Conservation (phyloP, 2,888 invertebrate species). For the Mellilla xanthometata region DNA sequence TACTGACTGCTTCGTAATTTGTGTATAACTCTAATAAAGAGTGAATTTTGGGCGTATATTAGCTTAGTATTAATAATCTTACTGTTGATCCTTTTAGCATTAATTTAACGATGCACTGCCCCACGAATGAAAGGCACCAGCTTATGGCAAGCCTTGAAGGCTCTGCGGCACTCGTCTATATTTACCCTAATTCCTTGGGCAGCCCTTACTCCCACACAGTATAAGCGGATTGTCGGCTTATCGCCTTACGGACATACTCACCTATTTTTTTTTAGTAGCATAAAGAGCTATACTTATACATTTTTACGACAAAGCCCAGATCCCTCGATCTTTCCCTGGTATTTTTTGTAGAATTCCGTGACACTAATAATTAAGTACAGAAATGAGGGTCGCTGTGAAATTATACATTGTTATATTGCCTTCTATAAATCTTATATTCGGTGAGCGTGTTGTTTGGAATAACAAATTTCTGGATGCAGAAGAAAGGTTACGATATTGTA, state of each 20-base stretch:
- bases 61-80: no score
- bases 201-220: slow-evolving; percentile 55
- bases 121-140: slow-evolving; percentile 22
- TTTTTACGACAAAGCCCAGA: slow-evolving; percentile 67
- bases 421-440: slow-evolving; percentile 76
- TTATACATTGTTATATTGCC: slow-evolving; percentile 75
- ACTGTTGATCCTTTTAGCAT: no score
- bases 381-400: slow-evolving; percentile 69
- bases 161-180: slow-evolving; percentile 65
- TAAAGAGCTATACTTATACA: slow-evolving; percentile 56
- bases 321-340: slow-evolving; percentile 69
- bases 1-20: slow-evolving; percentile 3
- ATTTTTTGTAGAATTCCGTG: slow-evolving; percentile 78
- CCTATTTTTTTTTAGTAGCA: slow-evolving; percentile 71
- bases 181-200: slow-evolving; percentile 64
- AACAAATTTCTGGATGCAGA: slow-evolving; percentile 52
- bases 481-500: slow-evolving; percentile 20
- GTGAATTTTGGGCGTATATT: no score
- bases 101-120: no score
- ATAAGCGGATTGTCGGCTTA: slow-evolving; percentile 80
- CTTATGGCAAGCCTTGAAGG: slow-evolving; percentile 26
- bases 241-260: slow-evolving; percentile 66
- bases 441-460: slow-evolving; percentile 65
- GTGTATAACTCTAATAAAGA: no score
- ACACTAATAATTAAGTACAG: slow-evolving; percentile 79